Percentiles rank a stretch among this genome's conserved stretches.
These are phyloP conservation scores for Habrosyne pyritoides DNA, from an alignment of 2,888 invertebrate species.

Conservation along the genomic window DNA sequence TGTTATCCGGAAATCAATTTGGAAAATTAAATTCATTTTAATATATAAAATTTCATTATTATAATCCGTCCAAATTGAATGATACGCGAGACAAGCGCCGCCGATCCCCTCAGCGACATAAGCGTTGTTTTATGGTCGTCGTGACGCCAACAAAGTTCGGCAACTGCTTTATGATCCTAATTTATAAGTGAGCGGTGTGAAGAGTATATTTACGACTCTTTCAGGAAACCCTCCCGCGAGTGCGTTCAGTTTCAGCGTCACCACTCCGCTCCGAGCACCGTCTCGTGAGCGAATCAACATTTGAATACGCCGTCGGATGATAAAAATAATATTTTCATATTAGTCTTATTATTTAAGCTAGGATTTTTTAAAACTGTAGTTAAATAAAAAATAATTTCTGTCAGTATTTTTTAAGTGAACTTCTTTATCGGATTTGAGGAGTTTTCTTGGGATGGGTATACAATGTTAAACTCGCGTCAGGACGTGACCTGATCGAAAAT, in stretches of 20 bases:
- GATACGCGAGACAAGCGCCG: conserved; percentile 57
- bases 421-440: too few relatives aligned
- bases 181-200: conserved; percentile 80
- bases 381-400: too few relatives aligned
- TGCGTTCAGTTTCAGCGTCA: conserved; percentile 55
- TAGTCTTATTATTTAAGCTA: too few relatives aligned
- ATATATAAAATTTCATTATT: conserved; percentile 31
- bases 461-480: too few relatives aligned
- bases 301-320: conserved; percentile 6
- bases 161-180: conserved; percentile 83
- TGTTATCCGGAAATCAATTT: too few relatives aligned
- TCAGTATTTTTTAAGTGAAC: too few relatives aligned
- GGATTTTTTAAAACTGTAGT: too few relatives aligned
- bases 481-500: too few relatives aligned
- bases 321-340: background rate
- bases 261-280: conserved; percentile 1
- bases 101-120: conserved; percentile 62
- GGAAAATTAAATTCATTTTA: background rate
- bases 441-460: too few relatives aligned
- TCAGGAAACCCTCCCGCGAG: conserved; percentile 73
- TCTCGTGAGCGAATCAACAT: background rate
- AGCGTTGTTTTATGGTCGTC: conserved; percentile 80
- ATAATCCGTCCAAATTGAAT: conserved; percentile 64
- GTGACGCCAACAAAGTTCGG: conserved; percentile 80
- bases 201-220: conserved; percentile 79